Conservation (phyloP, 2,888 invertebrate species). For the Drosophila neoperkinsi region DNA sequence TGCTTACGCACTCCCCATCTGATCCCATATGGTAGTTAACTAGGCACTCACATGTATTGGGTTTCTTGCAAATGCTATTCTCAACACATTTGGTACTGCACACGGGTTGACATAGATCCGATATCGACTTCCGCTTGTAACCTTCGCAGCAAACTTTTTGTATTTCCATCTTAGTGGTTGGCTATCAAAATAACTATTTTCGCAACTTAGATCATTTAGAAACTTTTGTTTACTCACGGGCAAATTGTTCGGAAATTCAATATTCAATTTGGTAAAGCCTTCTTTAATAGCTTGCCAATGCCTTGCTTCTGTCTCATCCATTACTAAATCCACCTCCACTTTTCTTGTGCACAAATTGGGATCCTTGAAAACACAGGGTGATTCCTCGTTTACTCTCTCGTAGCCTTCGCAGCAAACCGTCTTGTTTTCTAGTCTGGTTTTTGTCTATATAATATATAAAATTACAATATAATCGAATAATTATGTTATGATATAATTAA, state of each 20-base stretch:
- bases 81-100: slow-evolving; percentile 63
- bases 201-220: not conserved
- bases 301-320: not conserved
- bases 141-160: slow-evolving; percentile 39
- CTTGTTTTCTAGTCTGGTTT: not conserved
- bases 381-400: not conserved
- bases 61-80: slow-evolving; percentile 18
- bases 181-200: not conserved
- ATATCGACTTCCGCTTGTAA: slow-evolving; percentile 5
- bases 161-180: not conserved
- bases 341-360: slow-evolving; percentile 31
- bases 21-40: slow-evolving; percentile 28
- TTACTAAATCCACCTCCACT: slow-evolving; percentile 1
- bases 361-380: slow-evolving; percentile 30
- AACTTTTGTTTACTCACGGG: not conserved
- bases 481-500: too few relatives aligned
- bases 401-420: slow-evolving; percentile 45
- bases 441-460: not conserved
- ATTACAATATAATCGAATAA: too few relatives aligned
- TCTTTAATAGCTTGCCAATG: not conserved
- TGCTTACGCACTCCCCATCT: not conserved
- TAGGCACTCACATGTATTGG: slow-evolving; percentile 57
- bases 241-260: not conserved
- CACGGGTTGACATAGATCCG: slow-evolving; percentile 48
- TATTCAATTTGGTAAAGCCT: slow-evolving; percentile 26